Evolutionary conservation across 2,888 invertebrate species (phyloP).

Genomic region (Papilio protenor): DNA sequence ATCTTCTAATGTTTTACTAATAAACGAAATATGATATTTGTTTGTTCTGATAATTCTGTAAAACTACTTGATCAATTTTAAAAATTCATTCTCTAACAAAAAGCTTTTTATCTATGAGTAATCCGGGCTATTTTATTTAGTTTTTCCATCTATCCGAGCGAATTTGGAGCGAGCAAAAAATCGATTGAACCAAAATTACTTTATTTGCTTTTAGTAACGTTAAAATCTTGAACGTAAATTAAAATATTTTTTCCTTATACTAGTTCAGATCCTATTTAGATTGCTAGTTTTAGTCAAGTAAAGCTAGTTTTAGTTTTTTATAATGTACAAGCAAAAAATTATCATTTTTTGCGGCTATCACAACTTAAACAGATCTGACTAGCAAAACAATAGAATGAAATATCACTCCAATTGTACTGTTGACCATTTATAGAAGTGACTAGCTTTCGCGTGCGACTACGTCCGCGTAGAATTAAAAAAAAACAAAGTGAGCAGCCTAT

Average conservation of each 20-base stretch:
- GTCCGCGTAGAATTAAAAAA: too few species aligned
- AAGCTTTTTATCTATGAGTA: too few species aligned
- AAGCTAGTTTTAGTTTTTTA: not conserved
- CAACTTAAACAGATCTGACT: not conserved
- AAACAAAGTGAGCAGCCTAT: too few species aligned
- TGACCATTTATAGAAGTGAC: not conserved
- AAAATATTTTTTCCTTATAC: not conserved
- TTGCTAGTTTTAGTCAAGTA: not conserved
- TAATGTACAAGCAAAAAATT: not conserved
- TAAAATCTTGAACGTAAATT: not conserved
- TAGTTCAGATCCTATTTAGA: not conserved
- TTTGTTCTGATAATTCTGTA: not conserved
- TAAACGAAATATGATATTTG: not conserved
- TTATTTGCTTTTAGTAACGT: not conserved
- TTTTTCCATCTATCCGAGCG: not conserved
- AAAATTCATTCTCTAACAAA: not conserved
- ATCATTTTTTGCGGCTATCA: not conserved
- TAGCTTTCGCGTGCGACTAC: too few species aligned
- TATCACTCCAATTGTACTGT: not conserved
- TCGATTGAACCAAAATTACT: not conserved
- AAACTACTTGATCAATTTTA: not conserved
- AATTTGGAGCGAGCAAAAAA: not conserved
- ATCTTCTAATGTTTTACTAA: not conserved
- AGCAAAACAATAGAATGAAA: not conserved
- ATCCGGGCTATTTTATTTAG: not conserved